Evolutionary conservation across 92 coral and sea anemone genomes (phyloP).

Genomic region (Phenganax stokvisi): DNA sequence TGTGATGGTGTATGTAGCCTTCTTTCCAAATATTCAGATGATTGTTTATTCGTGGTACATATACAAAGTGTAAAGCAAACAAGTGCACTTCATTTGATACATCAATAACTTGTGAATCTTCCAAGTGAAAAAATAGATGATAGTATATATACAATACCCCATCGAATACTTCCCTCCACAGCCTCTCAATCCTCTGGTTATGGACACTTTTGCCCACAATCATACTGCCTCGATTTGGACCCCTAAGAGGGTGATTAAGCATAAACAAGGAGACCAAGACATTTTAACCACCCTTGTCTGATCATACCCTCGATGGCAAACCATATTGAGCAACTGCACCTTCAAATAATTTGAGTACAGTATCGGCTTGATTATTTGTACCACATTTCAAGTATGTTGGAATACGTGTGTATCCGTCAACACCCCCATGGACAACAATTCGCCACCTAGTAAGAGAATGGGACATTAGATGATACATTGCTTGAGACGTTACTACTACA

Average conservation of each 20-base stretch:
- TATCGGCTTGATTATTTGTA: slow-evolving; percentile 19
- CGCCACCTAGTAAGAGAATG: slow-evolving; percentile 22
- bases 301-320: slow-evolving; percentile 16
- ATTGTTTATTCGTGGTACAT: slow-evolving; percentile 24
- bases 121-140: slow-evolving; percentile 34
- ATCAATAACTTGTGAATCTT: slow-evolving; percentile 11
- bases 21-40: slow-evolving; percentile 33
- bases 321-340: slow-evolving; percentile 24
- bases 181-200: slow-evolving; percentile 22
- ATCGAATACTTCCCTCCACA: slow-evolving; percentile 42
- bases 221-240: slow-evolving; percentile 25
- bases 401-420: slow-evolving; percentile 34
- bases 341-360: slow-evolving; percentile 24
- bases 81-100: slow-evolving; percentile 31
- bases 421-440: slow-evolving; percentile 27
- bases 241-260: slow-evolving; percentile 33
- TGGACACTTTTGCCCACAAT: slow-evolving; percentile 6
- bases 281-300: slow-evolving; percentile 36
- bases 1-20: slow-evolving; percentile 25
- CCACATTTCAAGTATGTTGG: slow-evolving; percentile 22
- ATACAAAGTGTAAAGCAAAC: slow-evolving; percentile 24
- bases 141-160: slow-evolving; percentile 36
- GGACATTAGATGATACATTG: background rate
- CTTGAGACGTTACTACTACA: background rate
- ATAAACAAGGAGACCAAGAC: slow-evolving; percentile 22